Evolutionary conservation across 2,888 invertebrate genomes (phyloP).

Genomic region (Clusia tigrina): DNA sequence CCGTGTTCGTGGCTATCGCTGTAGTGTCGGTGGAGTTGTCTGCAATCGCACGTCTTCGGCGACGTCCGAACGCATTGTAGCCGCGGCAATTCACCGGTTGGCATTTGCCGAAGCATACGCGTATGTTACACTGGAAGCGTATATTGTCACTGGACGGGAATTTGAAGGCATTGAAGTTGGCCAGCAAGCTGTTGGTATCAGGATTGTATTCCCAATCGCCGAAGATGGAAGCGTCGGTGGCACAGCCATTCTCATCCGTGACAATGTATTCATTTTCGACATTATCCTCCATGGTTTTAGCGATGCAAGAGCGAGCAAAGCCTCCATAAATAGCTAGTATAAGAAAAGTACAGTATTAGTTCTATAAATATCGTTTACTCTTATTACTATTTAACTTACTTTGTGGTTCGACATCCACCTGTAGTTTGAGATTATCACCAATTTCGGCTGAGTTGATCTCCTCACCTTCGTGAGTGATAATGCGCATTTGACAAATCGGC

Average conservation of each 20-base stretch:
- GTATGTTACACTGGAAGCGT: constrained; percentile 93
- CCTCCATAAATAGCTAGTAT: constrained; percentile 86
- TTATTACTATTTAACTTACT: no score
- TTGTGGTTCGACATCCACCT: constrained; percentile 83
- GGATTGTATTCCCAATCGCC: constrained; percentile 92
- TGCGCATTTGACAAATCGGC: constrained; percentile 90
- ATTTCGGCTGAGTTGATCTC: constrained; percentile 92
- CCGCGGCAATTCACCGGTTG: constrained; percentile 95
- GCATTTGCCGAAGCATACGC: constrained; percentile 93
- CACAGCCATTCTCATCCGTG: constrained; percentile 93
- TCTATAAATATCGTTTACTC: background rate
- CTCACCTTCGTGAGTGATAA: constrained; percentile 84
- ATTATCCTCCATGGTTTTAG: constrained; percentile 89
- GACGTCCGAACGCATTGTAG: constrained; percentile 87
- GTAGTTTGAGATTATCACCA: constrained; percentile 85
- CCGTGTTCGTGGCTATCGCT: constrained; percentile 68
- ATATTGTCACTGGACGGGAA: constrained; percentile 95
- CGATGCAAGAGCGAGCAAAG: constrained; percentile 91
- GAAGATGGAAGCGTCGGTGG: constrained; percentile 90
- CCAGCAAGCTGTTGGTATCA: constrained; percentile 83
- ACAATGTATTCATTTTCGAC: constrained; percentile 91
- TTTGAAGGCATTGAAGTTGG: constrained; percentile 92
- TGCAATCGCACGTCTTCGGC: constrained; percentile 71
- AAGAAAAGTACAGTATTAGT: background rate
- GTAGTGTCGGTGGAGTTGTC: constrained; percentile 65